These are phyloP conservation scores for Pollenia amentaria DNA, from an alignment of 2,888 invertebrate genomes.

Conservation along the genomic window DNA sequence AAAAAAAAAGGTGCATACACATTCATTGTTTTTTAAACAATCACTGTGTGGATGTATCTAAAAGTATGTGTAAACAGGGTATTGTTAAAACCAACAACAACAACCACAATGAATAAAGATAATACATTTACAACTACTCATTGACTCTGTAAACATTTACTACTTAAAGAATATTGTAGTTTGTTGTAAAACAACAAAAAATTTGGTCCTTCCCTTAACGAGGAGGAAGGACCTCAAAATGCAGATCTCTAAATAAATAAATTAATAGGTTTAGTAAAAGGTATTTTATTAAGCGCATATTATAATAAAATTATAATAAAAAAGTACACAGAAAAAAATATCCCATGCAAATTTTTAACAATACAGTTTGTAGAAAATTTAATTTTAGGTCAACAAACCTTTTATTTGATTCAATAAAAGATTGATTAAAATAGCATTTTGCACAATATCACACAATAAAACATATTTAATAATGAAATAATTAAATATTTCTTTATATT, in stretches of 20 bases:
- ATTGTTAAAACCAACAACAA: constrained; percentile 12
- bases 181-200: constrained; percentile 26
- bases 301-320: too few relatives aligned
- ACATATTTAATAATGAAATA: too few relatives aligned
- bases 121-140: background rate
- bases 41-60: constrained; percentile 17
- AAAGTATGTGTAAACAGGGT: background rate
- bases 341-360: too few relatives aligned
- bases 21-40: constrained; percentile 32
- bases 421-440: too few relatives aligned
- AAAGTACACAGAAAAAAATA: too few relatives aligned
- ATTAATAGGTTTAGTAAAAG: too few relatives aligned
- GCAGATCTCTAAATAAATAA: background rate
- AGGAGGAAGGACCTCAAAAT: background rate
- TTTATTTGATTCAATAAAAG: too few relatives aligned
- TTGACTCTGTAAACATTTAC: constrained; percentile 5
- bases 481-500: too few relatives aligned
- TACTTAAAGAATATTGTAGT: constrained; percentile 19
- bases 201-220: background rate
- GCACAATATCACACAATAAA: too few relatives aligned
- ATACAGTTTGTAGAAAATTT: too few relatives aligned
- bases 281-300: too few relatives aligned
- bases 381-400: too few relatives aligned
- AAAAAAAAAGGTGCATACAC: constrained; percentile 8
- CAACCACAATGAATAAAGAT: background rate